phyloP scores from a whole-genome alignment of 2,797 vertebrate genomes.

The Alectoris magna region DNA sequence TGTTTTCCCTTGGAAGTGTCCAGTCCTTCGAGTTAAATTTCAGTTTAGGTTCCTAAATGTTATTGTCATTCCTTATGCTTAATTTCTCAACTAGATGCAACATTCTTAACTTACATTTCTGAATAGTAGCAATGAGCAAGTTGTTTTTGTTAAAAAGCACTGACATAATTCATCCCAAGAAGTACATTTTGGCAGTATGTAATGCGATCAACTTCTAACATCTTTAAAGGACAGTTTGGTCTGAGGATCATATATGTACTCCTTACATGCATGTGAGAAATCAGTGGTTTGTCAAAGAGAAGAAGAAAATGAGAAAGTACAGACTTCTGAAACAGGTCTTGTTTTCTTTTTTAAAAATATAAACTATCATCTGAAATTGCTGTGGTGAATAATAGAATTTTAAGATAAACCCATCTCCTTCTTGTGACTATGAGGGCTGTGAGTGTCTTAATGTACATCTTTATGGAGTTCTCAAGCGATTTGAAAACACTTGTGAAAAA shows the following conservation, averaged over 20 bases:
- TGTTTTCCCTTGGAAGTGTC: background rate
- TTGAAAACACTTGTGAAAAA: background rate
- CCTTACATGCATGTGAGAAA: background rate
- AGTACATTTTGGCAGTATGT: background rate
- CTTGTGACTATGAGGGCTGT: background rate
- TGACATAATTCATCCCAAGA: background rate
- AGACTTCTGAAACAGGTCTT: background rate
- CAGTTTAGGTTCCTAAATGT: background rate
- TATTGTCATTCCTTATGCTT: background rate
- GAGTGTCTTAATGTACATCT: background rate
- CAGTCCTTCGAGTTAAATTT: background rate
- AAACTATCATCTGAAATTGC: background rate
- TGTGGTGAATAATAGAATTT: background rate
- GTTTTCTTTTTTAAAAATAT: background rate
- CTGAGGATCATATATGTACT: background rate
- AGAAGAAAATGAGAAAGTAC: background rate
- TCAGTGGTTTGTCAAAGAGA: background rate
- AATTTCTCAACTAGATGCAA: background rate
- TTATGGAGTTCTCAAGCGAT: background rate
- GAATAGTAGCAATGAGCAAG: background rate
- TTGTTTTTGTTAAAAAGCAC: background rate
- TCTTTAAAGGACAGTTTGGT: background rate
- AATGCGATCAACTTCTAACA: background rate
- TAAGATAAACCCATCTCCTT: background rate
- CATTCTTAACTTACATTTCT: background rate